Evolutionary conservation across 2,888 invertebrate genomes (phyloP).

Genomic region (Acanthosoma haemorrhoidale): DNA sequence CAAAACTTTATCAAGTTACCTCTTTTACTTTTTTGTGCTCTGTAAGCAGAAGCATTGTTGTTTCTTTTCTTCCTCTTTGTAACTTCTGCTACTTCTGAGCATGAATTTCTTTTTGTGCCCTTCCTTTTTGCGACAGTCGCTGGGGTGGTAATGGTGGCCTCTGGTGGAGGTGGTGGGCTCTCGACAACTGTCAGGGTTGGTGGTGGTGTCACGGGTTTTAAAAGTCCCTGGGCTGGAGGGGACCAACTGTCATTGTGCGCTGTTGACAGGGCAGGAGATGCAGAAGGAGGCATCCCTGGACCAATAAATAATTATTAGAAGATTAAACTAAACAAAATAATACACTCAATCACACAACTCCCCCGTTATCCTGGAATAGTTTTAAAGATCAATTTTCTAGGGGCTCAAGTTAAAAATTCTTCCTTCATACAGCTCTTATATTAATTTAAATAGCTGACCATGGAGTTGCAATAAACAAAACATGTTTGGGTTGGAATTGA

Average conservation of each 20-base stretch:
- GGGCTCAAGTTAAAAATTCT: too few species aligned
- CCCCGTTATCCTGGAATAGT: too few species aligned
- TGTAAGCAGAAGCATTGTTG: not conserved
- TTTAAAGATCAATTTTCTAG: too few species aligned
- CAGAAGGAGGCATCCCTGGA: constrained; percentile 42
- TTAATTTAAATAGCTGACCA: too few species aligned
- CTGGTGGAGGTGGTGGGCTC: not conserved
- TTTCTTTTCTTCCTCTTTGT: not conserved
- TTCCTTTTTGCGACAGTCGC: constrained; percentile 15
- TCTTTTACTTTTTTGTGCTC: not conserved
- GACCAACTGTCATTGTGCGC: constrained; percentile 40
- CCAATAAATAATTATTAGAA: not conserved
- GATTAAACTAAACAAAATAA: too few species aligned
- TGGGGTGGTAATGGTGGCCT: constrained; percentile 8
- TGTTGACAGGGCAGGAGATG: constrained; percentile 44
- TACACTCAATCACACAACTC: too few species aligned
- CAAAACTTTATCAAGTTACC: too few species aligned
- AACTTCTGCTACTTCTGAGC: not conserved
- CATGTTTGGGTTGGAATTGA: too few species aligned
- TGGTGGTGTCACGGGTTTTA: constrained; percentile 18
- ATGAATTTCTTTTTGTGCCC: not conserved
- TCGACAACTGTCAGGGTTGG: constrained; percentile 33
- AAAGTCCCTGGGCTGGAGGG: constrained; percentile 36
- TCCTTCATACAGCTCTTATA: too few species aligned
- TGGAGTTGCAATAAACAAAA: too few species aligned